Percentiles rank a stretch among this genome's conserved stretches.
Evolutionary conservation across 2,797 vertebrate genomes (phyloP).

Genomic region (Pangasius krempfi): DNA sequence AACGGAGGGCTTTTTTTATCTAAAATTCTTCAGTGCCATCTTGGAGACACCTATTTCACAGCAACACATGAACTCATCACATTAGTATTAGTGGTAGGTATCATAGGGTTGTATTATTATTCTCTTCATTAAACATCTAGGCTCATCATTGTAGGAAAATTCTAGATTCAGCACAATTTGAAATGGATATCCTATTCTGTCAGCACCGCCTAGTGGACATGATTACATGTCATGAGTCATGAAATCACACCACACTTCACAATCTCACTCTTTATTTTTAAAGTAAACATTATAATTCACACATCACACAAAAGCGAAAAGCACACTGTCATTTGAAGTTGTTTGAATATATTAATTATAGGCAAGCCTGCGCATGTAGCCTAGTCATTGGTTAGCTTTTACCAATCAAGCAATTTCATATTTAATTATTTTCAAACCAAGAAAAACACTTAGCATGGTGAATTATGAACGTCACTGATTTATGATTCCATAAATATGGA

Average conservation of each 20-base stretch:
- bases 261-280: constrained; percentile 1
- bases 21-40: not conserved
- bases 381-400: not conserved
- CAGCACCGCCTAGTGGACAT: constrained; percentile 47
- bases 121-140: not conserved
- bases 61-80: not conserved
- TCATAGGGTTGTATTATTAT: not conserved
- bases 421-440: not conserved
- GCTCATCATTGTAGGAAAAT: not conserved
- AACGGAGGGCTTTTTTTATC: not conserved
- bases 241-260: not conserved
- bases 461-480: not conserved
- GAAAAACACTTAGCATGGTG: not conserved
- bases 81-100: not conserved
- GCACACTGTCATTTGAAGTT: not conserved
- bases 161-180: not conserved
- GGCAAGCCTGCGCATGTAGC: not conserved
- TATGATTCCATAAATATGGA: not conserved
- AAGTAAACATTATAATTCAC: not conserved
- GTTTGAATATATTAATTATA: not conserved
- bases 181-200: not conserved
- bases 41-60: not conserved
- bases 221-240: not conserved
- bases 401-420: not conserved
- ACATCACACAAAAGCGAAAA: not conserved